A percentile compares a stretch with the other conserved stretches of the same genome.
Evolutionary conservation across 2,113 vertebrate genomes (phyloP).

Genomic region (Spea bombifrons): DNA sequence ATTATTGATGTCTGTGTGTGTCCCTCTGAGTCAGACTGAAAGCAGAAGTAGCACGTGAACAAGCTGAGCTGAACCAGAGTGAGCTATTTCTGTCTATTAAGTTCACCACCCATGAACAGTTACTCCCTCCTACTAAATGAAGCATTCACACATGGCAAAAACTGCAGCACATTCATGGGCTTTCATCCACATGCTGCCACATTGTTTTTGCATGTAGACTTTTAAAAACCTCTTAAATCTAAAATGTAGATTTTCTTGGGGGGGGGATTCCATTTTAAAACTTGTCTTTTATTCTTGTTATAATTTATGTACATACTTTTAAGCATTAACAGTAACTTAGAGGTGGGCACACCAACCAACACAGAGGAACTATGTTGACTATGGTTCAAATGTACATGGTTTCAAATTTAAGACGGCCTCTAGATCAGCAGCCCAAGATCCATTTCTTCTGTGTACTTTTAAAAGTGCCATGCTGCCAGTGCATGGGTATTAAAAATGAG

Average conservation of each 20-base stretch:
- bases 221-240: too few species aligned
- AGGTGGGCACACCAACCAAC: neutral
- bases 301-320: neutral
- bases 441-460: neutral
- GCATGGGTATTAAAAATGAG: neutral
- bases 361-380: neutral
- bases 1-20: constrained; percentile 13
- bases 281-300: neutral
- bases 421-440: neutral
- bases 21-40: constrained; percentile 39
- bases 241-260: too few species aligned
- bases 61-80: constrained; percentile 40
- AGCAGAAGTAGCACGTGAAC: constrained; percentile 44
- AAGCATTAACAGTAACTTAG: neutral
- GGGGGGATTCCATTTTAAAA: neutral
- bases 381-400: neutral
- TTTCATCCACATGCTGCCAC: neutral
- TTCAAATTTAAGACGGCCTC: neutral
- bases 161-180: neutral
- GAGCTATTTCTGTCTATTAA: constrained; percentile 30
- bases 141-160: neutral
- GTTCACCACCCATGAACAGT: constrained; percentile 24
- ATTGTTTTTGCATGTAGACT: too few species aligned
- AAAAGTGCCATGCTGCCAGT: neutral
- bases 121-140: constrained; percentile 33